Percentiles rank a stretch among this genome's conserved stretches.
phyloP scores from a whole-genome alignment of 2,113 vertebrate species.

The Epinephelus fuscoguttatus region DNA sequence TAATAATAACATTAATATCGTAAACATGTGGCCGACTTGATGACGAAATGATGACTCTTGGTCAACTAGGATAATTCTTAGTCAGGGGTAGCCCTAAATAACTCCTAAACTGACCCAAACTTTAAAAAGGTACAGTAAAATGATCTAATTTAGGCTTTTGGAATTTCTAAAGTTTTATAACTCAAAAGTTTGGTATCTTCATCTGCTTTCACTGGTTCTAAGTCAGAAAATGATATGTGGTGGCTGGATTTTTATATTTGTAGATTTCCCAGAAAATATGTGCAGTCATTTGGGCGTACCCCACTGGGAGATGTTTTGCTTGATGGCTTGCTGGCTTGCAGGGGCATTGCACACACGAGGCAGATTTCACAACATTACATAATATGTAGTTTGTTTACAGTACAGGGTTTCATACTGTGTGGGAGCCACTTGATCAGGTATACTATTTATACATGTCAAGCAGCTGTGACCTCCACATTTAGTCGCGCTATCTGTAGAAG shows the following conservation, averaged over 20 bases:
- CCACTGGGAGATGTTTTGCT: not conserved
- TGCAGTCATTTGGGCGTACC: not conserved
- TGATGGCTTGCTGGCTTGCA: not conserved
- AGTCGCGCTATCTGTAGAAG: conserved; percentile 7
- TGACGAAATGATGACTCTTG: too few relatives aligned
- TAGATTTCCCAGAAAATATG: not conserved
- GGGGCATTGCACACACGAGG: not conserved
- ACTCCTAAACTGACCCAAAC: not conserved
- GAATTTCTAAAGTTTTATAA: not conserved
- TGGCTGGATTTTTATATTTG: not conserved
- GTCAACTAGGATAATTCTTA: too few relatives aligned
- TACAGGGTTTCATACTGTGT: not conserved
- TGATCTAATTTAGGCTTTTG: not conserved
- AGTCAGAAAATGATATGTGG: not conserved
- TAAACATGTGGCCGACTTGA: too few relatives aligned
- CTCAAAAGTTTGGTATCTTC: not conserved
- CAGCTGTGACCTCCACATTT: conserved; percentile 26
- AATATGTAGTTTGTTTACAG: conserved; percentile 14
- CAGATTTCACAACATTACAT: not conserved
- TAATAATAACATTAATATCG: not conserved
- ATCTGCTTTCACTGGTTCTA: not conserved
- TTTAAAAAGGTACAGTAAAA: not conserved
- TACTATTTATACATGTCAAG: conserved; percentile 17
- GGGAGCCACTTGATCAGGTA: conserved; percentile 14
- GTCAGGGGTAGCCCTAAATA: too few relatives aligned